These are phyloP conservation scores for Chelonoidis abingdonii DNA, from an alignment of 2,113 vertebrate genomes.

Conservation along the genomic window DNA sequence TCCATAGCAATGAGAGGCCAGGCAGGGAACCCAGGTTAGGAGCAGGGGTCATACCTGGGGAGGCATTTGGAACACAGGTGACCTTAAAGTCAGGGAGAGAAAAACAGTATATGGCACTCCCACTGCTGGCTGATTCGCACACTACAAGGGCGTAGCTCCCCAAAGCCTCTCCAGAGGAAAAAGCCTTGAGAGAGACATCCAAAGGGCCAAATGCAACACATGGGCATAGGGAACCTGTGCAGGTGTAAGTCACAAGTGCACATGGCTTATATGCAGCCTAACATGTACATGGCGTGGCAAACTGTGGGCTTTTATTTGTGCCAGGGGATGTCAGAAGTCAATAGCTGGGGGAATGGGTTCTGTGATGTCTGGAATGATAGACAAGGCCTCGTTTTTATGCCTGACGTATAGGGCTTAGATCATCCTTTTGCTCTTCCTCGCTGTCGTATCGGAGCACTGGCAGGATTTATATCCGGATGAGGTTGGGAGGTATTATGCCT, in stretches of 20 bases:
- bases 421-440: not conserved
- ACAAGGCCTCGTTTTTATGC: not conserved
- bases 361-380: not conserved
- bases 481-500: not conserved
- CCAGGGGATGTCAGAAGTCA: not conserved
- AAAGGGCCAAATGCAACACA: not conserved
- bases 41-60: not conserved
- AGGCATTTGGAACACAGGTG: not conserved
- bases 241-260: not conserved
- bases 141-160: not conserved
- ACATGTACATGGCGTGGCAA: not conserved
- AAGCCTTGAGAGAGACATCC: not conserved
- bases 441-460: not conserved
- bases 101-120: not conserved
- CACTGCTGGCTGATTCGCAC: not conserved
- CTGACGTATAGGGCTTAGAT: not conserved
- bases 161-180: not conserved
- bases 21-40: not conserved
- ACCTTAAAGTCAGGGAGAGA: not conserved
- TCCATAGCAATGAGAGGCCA: not conserved
- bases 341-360: not conserved
- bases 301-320: not conserved
- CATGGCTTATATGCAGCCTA: not conserved
- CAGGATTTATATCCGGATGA: not conserved
- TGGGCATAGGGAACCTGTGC: too few species aligned